phyloP scores from a whole-genome alignment of 2,888 invertebrate species.

The Dolomedes plantarius region DNA sequence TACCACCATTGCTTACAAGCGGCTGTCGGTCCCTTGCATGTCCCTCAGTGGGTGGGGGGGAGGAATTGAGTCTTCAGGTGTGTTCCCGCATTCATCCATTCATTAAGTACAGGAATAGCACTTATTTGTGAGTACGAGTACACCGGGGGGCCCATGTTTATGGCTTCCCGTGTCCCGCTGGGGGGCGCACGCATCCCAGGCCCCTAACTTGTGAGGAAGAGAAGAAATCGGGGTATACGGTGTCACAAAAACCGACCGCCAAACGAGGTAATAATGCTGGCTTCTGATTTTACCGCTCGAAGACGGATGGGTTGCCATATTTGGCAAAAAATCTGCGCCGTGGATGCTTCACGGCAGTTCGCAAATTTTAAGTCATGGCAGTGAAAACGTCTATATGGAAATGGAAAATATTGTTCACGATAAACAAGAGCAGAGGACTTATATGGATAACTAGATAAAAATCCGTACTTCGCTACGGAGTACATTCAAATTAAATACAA shows the following conservation, averaged over 20 bases:
- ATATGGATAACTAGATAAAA: too few species aligned
- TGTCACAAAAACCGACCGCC: constrained; percentile 21
- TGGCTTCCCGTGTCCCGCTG: constrained; percentile 27
- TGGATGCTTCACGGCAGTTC: too few species aligned
- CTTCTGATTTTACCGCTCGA: neutral
- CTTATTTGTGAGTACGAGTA: constrained; percentile 29
- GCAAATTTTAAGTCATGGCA: too few species aligned
- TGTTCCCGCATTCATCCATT: constrained; percentile 34
- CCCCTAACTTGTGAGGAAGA: neutral
- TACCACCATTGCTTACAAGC: neutral
- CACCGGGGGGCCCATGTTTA: constrained; percentile 32
- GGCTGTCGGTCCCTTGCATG: neutral
- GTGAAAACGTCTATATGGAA: too few species aligned
- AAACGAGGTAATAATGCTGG: constrained; percentile 22
- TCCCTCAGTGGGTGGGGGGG: constrained; percentile 29
- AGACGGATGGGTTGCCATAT: neutral
- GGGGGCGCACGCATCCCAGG: constrained; percentile 9
- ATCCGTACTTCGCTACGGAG: too few species aligned
- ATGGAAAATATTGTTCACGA: too few species aligned
- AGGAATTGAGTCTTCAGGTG: constrained; percentile 52
- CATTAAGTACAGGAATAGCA: constrained; percentile 38
- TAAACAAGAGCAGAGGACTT: too few species aligned
- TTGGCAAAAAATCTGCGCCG: neutral
- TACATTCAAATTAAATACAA: too few species aligned
- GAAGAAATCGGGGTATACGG: neutral